Conservation (phyloP, 2,888 invertebrate species). For the Drosophila setosimentum region DNA sequence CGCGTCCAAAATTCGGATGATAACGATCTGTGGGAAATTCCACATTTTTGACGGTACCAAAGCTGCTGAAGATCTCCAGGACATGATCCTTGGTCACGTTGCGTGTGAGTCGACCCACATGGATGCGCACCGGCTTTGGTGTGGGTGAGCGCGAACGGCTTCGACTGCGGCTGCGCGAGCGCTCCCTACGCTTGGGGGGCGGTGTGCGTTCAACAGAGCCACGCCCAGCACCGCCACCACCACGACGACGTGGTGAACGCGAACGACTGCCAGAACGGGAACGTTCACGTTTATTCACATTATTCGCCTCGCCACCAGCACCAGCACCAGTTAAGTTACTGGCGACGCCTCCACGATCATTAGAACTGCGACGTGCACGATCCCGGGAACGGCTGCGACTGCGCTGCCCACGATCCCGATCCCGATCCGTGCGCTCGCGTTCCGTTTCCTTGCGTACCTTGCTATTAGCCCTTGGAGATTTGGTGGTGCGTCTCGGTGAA, state of each 20-base stretch:
- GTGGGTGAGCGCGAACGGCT: constrained; percentile 95
- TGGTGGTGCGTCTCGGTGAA: constrained; percentile 69
- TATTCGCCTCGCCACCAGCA: constrained; percentile 50
- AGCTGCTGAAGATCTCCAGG: constrained; percentile 95
- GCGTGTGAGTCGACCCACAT: constrained; percentile 95
- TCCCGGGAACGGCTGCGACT: constrained; percentile 60
- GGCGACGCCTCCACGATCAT: constrained; percentile 44
- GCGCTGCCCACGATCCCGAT: constrained; percentile 60
- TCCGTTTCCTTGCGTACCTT: constrained; percentile 73
- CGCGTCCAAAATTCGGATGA: constrained; percentile 95
- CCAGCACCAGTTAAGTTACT: constrained; percentile 19
- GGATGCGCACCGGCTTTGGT: constrained; percentile 96
- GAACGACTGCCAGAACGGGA: constrained; percentile 69
- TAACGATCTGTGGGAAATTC: constrained; percentile 96
- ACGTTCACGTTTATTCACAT: constrained; percentile 71
- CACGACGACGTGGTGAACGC: constrained; percentile 87
- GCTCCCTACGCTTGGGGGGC: constrained; percentile 88
- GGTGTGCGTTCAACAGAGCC: constrained; percentile 95
- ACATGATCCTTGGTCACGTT: constrained; percentile 97
- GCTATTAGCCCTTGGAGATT: constrained; percentile 69
- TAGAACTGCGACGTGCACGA: constrained; percentile 68
- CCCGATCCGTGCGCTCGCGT: constrained; percentile 59
- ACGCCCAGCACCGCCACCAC: constrained; percentile 88
- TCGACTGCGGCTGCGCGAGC: constrained; percentile 92
- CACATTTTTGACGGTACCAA: constrained; percentile 93